These are phyloP conservation scores for Rhabditoides inermis DNA, from an alignment of 2,888 invertebrate genomes.

Conservation along the genomic window DNA sequence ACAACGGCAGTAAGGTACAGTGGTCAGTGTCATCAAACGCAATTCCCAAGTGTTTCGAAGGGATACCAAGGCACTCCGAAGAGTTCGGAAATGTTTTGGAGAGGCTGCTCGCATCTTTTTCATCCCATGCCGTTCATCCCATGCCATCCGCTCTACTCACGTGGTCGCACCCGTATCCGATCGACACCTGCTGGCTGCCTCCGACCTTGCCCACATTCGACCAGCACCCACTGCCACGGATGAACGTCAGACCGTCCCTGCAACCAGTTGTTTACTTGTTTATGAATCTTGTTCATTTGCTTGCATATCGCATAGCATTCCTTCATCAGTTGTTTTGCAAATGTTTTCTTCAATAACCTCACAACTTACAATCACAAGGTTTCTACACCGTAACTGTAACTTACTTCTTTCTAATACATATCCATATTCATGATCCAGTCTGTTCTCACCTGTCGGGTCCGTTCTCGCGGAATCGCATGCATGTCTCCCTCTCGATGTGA, in stretches of 20 bases:
- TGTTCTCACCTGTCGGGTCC: conserved; percentile 20
- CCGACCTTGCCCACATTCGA: conserved; percentile 44
- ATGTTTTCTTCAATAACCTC: not conserved
- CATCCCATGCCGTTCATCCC: too few species aligned
- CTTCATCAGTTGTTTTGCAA: not conserved
- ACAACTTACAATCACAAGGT: too few species aligned
- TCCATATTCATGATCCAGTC: too few species aligned
- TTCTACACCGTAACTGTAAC: too few species aligned
- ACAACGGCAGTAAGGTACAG: too few species aligned
- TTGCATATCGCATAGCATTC: not conserved
- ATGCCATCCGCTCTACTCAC: conserved; percentile 20
- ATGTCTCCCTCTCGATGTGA: conserved; percentile 42
- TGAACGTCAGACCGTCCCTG: conserved; percentile 24
- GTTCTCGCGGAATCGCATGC: conserved; percentile 43
- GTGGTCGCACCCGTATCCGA: conserved; percentile 45
- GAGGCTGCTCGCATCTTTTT: too few species aligned
- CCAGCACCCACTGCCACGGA: conserved; percentile 41
- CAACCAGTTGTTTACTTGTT: not conserved
- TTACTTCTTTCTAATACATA: too few species aligned
- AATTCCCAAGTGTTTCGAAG: too few species aligned
- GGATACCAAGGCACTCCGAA: too few species aligned
- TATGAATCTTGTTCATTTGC: not conserved
- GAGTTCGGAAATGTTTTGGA: too few species aligned
- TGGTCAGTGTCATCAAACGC: too few species aligned
- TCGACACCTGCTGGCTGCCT: conserved; percentile 40